Percentiles rank a stretch among this genome's conserved stretches.
These are phyloP conservation scores for Caenorhabditis uteleia DNA, from an alignment of 2,888 invertebrate genomes.

Conservation along the genomic window DNA sequence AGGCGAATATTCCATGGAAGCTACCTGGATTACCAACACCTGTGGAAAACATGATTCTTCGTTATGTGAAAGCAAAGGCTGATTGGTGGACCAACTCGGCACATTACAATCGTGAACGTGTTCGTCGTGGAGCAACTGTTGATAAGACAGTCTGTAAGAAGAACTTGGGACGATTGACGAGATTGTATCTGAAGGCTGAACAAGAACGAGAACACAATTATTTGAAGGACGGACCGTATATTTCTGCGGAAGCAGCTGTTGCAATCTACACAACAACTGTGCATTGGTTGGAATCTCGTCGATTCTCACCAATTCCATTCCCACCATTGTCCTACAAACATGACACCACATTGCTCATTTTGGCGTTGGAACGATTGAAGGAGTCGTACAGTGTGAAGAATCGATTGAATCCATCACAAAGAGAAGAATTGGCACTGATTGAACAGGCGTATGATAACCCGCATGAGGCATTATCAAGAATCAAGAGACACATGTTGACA, in stretches of 20 bases:
- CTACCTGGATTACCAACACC: constrained; percentile 97
- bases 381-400: constrained; percentile 69
- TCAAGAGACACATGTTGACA: constrained; percentile 97
- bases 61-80: constrained; percentile 99
- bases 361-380: constrained; percentile 84
- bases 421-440: constrained; percentile 96
- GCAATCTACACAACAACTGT: constrained; percentile 99
- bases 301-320: constrained; percentile 99
- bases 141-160: constrained; percentile 99
- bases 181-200: constrained; percentile 93
- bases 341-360: constrained; percentile 95
- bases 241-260: constrained; percentile 98
- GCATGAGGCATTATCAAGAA: constrained; percentile 96
- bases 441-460: constrained; percentile 99
- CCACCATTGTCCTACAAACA: constrained; percentile 99
- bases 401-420: constrained; percentile 93
- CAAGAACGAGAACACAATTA: constrained; percentile 99
- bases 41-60: constrained; percentile 99
- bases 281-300: constrained; percentile 96
- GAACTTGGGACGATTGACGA: constrained; percentile 94
- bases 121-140: constrained; percentile 97
- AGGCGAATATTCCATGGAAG: constrained; percentile 99
- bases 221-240: constrained; percentile 98
- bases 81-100: constrained; percentile 99
- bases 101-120: constrained; percentile 97